Evolutionary conservation across 2,797 vertebrate genomes (phyloP), one percentile per base, ranked within the genome.

Genomic region (Hippopotamyrus pictus): DNA sequence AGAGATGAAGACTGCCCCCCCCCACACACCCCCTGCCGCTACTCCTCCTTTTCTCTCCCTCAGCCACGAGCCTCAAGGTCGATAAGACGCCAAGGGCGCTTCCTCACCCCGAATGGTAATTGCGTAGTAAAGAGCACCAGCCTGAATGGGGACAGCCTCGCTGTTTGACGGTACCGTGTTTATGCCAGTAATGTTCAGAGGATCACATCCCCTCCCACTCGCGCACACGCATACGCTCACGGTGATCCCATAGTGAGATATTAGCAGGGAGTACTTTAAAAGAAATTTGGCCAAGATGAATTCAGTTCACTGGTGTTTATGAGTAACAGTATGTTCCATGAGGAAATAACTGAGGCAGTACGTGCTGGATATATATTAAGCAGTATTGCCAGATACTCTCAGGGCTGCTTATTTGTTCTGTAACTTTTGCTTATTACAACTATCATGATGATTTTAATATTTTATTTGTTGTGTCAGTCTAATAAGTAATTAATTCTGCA

Each of bases 91-190:
- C 76, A 89, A 59, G 53, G 83, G 54, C 82, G 22, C 22, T 25
- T 65, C 46, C 44, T 86, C n/a, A 86, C 12, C 12, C 46, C 48
- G 83, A 73, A 89, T 41, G 83, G 53, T 69, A 69, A 85, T 89
- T 59, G 79, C 37, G 14, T 50, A 89, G 41, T 46, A 65, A 69
- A 57, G 44, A 65, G 41, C 41, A 65, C 22, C 19, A 14, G 51
- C 33, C 29, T 84, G 88, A 83, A 62, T 41, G 22, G 50, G 79
- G 19, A 83, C 53, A 84, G 76, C 46, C 22, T 48, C 9, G 59
- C 12, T 48, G 86, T 44, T 37, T 69, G 86, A n/a, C 11, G 9
- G 8, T 59, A 69, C 19, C 37, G 41, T 41, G 50, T 89, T 88
- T 54, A 79, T 73, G 85, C 51, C 29, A 51, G 44, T 76, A 48